A percentile compares a stretch with the other conserved stretches of the same genome.
Evolutionary conservation across 2,797 vertebrate species (phyloP).

Genomic region (Sebastolobus altivelis): DNA sequence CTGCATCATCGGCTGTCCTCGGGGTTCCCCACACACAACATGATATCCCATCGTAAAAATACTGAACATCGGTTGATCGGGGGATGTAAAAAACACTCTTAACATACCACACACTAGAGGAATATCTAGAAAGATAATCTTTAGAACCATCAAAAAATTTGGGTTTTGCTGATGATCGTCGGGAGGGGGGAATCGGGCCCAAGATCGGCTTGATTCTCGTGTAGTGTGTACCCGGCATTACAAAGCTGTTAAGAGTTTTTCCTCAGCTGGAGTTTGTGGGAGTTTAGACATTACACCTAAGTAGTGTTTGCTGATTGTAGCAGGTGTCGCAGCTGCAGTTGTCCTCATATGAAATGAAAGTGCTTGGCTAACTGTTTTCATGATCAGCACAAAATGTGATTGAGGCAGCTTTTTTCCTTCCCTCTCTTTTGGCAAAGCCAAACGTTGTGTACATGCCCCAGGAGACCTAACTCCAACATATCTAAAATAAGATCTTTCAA

Average conservation of each 20-base stretch:
- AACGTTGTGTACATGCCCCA: constrained; percentile 6
- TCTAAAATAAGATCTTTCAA: constrained; percentile 66
- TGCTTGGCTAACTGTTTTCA: constrained; percentile 29
- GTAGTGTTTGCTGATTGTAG: constrained; percentile 33
- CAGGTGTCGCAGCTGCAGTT: not conserved
- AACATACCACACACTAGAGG: too few species aligned
- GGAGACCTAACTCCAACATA: constrained; percentile 22
- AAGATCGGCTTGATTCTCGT: too few species aligned
- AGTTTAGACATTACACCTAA: not conserved
- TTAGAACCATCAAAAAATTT: too few species aligned
- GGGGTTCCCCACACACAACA: too few species aligned
- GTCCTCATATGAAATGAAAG: constrained; percentile 25
- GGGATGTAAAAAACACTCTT: too few species aligned
- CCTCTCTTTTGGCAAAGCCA: not conserved
- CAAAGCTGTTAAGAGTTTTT: not conserved
- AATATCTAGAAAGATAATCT: too few species aligned
- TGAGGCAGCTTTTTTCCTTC: constrained; percentile 24
- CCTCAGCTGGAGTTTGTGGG: not conserved
- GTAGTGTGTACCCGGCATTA: not conserved
- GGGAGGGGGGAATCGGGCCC: too few species aligned
- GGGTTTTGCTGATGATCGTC: too few species aligned
- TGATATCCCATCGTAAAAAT: too few species aligned
- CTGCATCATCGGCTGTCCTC: too few species aligned
- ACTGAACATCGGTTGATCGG: too few species aligned
- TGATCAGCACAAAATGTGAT: constrained; percentile 51